Percentiles rank a stretch among this genome's conserved stretches.
These are phyloP conservation scores for Liasis olivaceus DNA, from an alignment of 2,797 vertebrate genomes.

Conservation along the genomic window DNA sequence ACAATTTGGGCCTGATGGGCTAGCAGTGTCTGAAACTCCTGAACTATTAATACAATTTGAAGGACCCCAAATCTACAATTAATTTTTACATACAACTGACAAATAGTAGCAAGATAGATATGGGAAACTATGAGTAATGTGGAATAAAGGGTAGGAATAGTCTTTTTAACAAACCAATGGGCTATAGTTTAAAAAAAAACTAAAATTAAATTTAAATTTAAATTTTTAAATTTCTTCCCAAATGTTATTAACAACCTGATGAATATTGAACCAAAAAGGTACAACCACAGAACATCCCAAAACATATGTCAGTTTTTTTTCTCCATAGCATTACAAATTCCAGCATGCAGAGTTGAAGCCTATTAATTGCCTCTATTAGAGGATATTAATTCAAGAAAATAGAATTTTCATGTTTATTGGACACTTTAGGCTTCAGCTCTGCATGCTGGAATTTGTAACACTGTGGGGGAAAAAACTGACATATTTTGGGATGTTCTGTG, in stretches of 20 bases:
- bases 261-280: background rate
- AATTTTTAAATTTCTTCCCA: background rate
- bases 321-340: background rate
- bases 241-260: background rate
- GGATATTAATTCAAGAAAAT: background rate
- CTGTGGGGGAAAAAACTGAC: background rate
- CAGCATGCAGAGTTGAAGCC: background rate
- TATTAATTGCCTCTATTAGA: background rate
- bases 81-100: background rate
- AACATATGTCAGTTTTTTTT: background rate
- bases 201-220: background rate
- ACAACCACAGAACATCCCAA: background rate
- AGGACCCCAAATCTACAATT: background rate
- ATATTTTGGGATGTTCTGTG: background rate
- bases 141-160: background rate
- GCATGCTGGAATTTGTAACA: background rate
- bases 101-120: background rate
- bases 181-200: background rate
- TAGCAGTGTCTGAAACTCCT: background rate
- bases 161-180: background rate
- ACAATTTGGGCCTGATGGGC: background rate
- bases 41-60: background rate
- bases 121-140: background rate
- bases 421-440: background rate
- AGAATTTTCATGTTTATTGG: background rate